Percentiles rank a stretch among this genome's conserved stretches.
phyloP scores from a whole-genome alignment of 2,113 vertebrate species.

The Gorsachius goisagi region DNA sequence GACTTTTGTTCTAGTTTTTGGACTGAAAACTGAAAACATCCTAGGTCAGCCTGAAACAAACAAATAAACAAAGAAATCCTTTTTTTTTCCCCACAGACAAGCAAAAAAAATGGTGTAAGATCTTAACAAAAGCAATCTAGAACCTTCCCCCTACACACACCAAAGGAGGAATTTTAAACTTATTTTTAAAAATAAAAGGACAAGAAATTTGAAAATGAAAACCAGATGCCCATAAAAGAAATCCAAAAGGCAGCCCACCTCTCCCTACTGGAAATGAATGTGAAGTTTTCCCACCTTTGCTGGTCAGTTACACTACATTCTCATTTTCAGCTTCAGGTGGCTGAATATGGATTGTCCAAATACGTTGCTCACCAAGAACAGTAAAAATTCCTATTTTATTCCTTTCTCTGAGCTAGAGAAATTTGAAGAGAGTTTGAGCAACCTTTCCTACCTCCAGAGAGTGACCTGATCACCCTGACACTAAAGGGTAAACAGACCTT shows the following conservation, averaged over 20 bases:
- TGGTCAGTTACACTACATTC: not conserved
- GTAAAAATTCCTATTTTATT: not conserved
- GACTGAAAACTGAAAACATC: not conserved
- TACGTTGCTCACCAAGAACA: not conserved
- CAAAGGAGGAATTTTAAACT: not conserved
- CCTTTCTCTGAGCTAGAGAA: not conserved
- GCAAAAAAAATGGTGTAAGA: not conserved
- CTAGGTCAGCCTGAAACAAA: not conserved
- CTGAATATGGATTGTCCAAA: not conserved
- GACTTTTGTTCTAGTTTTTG: not conserved
- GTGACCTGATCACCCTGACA: not conserved
- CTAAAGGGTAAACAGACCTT: not conserved
- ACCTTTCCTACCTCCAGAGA: not conserved
- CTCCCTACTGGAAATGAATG: not conserved
- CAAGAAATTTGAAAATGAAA: not conserved
- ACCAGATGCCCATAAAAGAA: not conserved
- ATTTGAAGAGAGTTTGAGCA: not conserved
- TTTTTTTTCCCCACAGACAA: not conserved
- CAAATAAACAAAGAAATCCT: not conserved
- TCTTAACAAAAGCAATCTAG: not conserved
- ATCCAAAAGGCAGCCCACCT: not conserved
- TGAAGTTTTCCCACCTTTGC: not conserved
- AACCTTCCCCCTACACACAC: not conserved
- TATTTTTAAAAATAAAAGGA: not conserved
- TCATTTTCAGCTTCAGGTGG: not conserved